Base-by-base conservation (phyloP, 2,888 invertebrate genomes). In the Tolmerus cingulatus region DNA sequence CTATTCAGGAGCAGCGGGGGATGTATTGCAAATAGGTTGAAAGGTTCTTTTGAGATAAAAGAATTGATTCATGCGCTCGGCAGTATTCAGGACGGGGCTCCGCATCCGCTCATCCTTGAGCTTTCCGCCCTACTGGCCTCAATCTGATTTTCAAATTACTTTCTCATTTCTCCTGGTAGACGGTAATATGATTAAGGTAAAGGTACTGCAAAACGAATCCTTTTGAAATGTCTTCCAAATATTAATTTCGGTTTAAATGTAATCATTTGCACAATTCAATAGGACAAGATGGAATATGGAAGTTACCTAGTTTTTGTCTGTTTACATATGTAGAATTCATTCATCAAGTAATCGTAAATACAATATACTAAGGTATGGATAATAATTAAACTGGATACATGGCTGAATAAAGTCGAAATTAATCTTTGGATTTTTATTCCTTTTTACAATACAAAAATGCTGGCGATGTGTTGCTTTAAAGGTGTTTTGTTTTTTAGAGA, bases 1-100 rank as follows among this genome's bases (percentile, higher is more conserved):
- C 51, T 27, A 79, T 79, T 79, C 79, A 79, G n/a, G 51, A 79
- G 51, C 27, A 79, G 66, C 66, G 66, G 23, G 51, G 66, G 66
- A 66, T 27, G 79, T 79, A 79, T 79, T 79, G 79, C 79, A 79
- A 79, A 79, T 79, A 79, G 79, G 79, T 79, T 79, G 79, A 79
- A 79, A 79, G 79, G 23, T 51, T 30, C 51, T 79, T 78, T 79
- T 79, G 46, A 51, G 79, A 79, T 79, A 79, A 79, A 79, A 79
- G 79, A 79, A 79, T 79, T 79, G 27, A 79, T 79, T 79, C 79
- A 46, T 79, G 79, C 78, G 51, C 66, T 66, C 66, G 66, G 66
- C 23, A 66, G 66, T 66, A 66, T 66, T 66, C 66, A 66, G 66
- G 66, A n/a, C 66, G 23, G 66, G 23, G 66, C 66, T 57, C 66